A percentile compares a stretch with the other conserved stretches of the same genome.
These are phyloP conservation scores for Camponotus floridanus DNA, from an alignment of 1,140 invertebrate genomes.

Conservation along the genomic window DNA sequence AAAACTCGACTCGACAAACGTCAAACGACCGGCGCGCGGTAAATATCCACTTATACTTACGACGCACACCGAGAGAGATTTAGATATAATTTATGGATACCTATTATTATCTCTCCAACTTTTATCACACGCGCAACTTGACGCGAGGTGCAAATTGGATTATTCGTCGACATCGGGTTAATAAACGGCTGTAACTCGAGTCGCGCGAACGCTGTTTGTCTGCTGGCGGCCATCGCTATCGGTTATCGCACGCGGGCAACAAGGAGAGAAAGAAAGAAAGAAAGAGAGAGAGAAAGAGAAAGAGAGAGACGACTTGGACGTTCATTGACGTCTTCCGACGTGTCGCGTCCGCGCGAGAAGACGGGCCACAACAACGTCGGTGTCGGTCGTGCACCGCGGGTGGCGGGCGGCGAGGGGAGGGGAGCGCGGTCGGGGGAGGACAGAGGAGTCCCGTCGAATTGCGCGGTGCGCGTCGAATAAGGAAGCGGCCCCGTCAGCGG, in stretches of 20 bases:
- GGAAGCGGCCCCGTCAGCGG: constrained; percentile 63
- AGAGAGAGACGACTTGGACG: constrained; percentile 3
- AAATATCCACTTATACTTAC: not conserved
- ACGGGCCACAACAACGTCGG: not conserved
- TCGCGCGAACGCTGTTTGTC: constrained; percentile 37
- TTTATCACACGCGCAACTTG: not conserved
- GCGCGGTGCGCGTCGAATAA: constrained; percentile 64
- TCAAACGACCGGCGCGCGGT: not conserved
- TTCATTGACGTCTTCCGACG: constrained; percentile 61
- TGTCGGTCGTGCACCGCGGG: not conserved
- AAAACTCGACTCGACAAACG: not conserved
- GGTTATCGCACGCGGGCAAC: constrained; percentile 32
- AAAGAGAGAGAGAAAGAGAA: no score
- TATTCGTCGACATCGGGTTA: not conserved
- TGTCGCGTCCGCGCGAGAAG: constrained; percentile 39
- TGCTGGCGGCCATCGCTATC: constrained; percentile 2
- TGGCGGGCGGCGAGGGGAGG: not conserved
- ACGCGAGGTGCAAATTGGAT: constrained; percentile 1
- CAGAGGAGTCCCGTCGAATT: constrained; percentile 7
- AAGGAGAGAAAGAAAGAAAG: not conserved
- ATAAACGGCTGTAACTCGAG: constrained; percentile 7
- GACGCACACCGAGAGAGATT: not conserved
- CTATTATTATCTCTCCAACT: not conserved
- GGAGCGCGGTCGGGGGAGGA: no score
- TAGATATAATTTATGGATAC: not conserved